Base-by-base conservation (phyloP, 2,113 vertebrate genomes). In the Leuciscus idus region DNA sequence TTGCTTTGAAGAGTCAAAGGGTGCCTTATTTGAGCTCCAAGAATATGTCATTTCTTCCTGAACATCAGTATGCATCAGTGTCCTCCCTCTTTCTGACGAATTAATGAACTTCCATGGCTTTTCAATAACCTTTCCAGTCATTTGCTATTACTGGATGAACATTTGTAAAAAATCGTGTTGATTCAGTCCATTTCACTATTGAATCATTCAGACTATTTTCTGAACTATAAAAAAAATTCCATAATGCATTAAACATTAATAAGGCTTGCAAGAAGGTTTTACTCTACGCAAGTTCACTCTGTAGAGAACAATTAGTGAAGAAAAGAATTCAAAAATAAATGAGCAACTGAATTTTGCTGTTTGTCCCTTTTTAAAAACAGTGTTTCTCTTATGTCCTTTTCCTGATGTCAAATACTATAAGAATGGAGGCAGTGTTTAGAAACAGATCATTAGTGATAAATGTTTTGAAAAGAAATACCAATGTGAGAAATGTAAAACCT, bases 391-490 rank as follows among this genome's bases (percentile, higher is more conserved):
- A 48, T 48, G n/a, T 30, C 13, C n/a, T 81, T 80, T 15, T 62
- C 15, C 59, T 26, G 15, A 4, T 64, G n/a, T 64, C 46, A 64
- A 43, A n/a, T 62, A 46, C 39, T 28, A 64, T 28, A 46, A 19
- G 23, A 46, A 62, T 62, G 57, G 4, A 62, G 21, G 13, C 4
- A 10, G 57, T 80, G 21, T 62, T 62, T 62, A 19, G 8, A 64
- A 43, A 48, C 23, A 74, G 43, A 74, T n/a, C 70, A 74, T 48
- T 48, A 48, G 11, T 43, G 2, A 74, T 15, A 48, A 8, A 15
- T 74, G 72, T 74, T 74, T 48, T 74, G 72, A 74, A 46, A 74
- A 48, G 43, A 74, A 74, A 74, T 48, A 4, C 72, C 72, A 74
- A 74, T 74, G 43, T 48, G 6, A 74, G 72, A 75, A 75, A 75